Evolutionary conservation across 2,888 invertebrate species (phyloP).

Genomic region (Ormia ochracea): DNA sequence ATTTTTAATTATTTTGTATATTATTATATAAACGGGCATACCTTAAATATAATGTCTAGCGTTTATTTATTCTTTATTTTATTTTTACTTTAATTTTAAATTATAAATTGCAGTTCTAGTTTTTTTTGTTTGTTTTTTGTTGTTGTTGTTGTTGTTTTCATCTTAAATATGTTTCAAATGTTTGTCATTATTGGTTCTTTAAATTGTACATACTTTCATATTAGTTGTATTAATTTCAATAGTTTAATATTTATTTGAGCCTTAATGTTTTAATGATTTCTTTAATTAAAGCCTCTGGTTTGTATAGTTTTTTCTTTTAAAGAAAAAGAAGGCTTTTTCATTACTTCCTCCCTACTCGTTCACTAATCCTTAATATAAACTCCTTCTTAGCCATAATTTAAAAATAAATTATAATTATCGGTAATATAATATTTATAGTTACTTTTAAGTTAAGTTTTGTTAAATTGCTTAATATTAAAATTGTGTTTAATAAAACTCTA

Average conservation of each 20-base stretch:
- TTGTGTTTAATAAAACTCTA: slow-evolving; percentile 1
- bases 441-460: slow-evolving; percentile 11
- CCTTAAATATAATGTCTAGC: slow-evolving; percentile 59
- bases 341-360: neutral
- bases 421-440: slow-evolving; percentile 13
- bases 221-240: slow-evolving; percentile 23
- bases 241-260: slow-evolving; percentile 44
- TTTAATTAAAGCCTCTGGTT: slow-evolving; percentile 50
- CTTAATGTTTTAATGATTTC: slow-evolving; percentile 32
- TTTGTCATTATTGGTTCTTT: slow-evolving; percentile 59
- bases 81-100: neutral
- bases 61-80: slow-evolving; percentile 18
- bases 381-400: slow-evolving; percentile 11
- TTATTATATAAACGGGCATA: slow-evolving; percentile 50
- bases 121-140: slow-evolving; percentile 21
- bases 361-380: neutral
- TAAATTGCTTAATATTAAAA: slow-evolving; percentile 35
- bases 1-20: slow-evolving; percentile 40
- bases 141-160: no score
- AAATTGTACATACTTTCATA: slow-evolving; percentile 50
- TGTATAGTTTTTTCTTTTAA: neutral
- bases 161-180: no score
- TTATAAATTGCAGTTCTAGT: slow-evolving; percentile 61
- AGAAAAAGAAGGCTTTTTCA: slow-evolving; percentile 30
- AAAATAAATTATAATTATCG: slow-evolving; percentile 23